Evolutionary conservation across 2,888 invertebrate species (phyloP).

Genomic region (Eulithis testata): DNA sequence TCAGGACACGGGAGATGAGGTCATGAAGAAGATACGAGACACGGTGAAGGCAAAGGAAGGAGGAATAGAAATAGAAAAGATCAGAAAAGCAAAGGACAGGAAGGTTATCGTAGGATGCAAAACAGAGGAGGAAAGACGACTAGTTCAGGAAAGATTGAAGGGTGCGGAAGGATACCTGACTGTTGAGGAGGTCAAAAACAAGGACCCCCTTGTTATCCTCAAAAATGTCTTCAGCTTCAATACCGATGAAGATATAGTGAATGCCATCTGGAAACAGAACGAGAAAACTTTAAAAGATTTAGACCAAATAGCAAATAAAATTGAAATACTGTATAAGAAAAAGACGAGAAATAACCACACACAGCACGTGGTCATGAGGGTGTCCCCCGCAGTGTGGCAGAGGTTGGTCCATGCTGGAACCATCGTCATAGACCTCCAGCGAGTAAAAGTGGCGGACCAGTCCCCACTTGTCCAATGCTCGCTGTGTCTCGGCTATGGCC

Average conservation of each 20-base stretch:
- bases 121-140: background rate
- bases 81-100: slow-evolving; percentile 13
- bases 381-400: background rate
- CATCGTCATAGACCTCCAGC: background rate
- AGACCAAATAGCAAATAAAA: background rate
- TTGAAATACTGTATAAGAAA: background rate
- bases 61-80: background rate
- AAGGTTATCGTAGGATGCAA: background rate
- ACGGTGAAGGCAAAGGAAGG: background rate
- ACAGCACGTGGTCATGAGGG: background rate
- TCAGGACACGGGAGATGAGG: background rate
- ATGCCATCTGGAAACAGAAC: background rate
- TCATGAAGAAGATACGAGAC: background rate
- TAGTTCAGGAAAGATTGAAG: slow-evolving; percentile 6
- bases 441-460: background rate
- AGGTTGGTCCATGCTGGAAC: too few relatives aligned
- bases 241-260: too few relatives aligned
- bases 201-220: background rate
- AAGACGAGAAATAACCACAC: background rate
- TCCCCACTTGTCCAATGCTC: background rate
- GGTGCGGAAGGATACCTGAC: background rate
- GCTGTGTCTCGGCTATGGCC: background rate
- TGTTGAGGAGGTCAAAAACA: background rate
- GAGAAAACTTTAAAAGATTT: background rate
- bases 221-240: too few relatives aligned